Evolutionary conservation across 2,888 invertebrate species (phyloP).

Genomic region (Cephus spinipes): DNA sequence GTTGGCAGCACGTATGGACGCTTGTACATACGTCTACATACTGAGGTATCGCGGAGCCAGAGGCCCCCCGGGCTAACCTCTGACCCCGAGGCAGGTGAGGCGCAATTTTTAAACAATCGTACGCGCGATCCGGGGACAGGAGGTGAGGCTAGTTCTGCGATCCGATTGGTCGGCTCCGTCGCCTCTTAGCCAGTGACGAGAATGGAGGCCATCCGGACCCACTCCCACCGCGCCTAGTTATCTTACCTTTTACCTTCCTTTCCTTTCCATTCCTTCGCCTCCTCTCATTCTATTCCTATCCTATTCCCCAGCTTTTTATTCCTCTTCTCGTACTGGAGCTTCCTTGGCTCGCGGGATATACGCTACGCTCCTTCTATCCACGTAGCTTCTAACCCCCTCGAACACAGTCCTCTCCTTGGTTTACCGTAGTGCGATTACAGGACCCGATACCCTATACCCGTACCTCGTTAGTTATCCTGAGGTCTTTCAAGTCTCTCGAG

Average conservation of each 20-base stretch:
- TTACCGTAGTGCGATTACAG: constrained; percentile 6
- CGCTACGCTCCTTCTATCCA: constrained; percentile 1
- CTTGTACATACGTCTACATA: neutral
- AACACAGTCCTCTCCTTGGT: constrained; percentile 23
- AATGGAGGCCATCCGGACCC: constrained; percentile 56
- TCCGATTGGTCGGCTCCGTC: constrained; percentile 52
- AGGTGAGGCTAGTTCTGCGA: constrained; percentile 44
- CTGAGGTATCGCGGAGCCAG: constrained; percentile 12
- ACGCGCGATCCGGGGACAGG: constrained; percentile 45
- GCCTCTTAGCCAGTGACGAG: constrained; percentile 55
- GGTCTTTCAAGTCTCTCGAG: neutral
- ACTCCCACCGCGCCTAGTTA: constrained; percentile 52
- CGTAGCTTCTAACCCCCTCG: constrained; percentile 20
- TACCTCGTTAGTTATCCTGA: constrained; percentile 8
- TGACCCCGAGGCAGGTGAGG: constrained; percentile 56
- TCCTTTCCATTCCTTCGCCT: constrained; percentile 41
- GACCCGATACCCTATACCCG: constrained; percentile 9
- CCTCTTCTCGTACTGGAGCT: neutral
- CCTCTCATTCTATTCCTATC: constrained; percentile 25
- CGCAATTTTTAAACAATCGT: constrained; percentile 50
- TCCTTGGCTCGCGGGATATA: neutral
- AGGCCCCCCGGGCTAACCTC: constrained; percentile 43
- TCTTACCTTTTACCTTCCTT: constrained; percentile 44
- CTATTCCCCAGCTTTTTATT: constrained; percentile 20
- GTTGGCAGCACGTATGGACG: neutral